Evolutionary conservation across 1,140 invertebrate genomes (phyloP).

Genomic region (Macrotrachela quadricornifera): DNA sequence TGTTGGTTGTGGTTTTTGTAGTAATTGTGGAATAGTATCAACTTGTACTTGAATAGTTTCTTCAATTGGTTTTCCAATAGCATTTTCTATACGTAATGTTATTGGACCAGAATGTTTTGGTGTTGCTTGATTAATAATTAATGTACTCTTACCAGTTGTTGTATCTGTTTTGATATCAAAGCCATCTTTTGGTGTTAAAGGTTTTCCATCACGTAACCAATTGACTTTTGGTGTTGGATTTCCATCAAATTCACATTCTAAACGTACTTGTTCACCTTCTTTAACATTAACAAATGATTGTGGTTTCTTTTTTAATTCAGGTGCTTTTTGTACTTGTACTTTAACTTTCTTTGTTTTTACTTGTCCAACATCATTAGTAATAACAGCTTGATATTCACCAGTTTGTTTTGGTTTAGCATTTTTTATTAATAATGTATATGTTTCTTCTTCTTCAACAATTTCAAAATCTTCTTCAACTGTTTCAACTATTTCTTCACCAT

Average conservation of each 20-base stretch:
- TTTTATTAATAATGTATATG: conserved; percentile 19
- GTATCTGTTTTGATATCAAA: conserved; percentile 14
- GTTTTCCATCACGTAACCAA: conserved; percentile 42
- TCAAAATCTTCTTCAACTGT: conserved; percentile 14
- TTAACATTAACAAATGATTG: not conserved
- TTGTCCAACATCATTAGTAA: not conserved
- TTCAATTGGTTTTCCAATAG: too few species aligned
- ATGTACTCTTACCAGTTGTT: too few species aligned
- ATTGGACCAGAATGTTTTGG: not conserved
- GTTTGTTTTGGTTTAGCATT: conserved; percentile 19
- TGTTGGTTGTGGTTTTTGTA: too few species aligned
- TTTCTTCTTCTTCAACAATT: conserved; percentile 18
- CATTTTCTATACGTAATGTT: not conserved
- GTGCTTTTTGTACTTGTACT: not conserved
- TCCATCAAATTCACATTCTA: not conserved
- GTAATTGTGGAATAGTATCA: too few species aligned
- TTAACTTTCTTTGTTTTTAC: not conserved
- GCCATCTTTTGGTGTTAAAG: conserved; percentile 18
- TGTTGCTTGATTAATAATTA: too few species aligned
- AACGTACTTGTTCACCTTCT: not conserved
- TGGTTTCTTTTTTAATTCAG: not conserved
- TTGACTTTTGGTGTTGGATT: conserved; percentile 36
- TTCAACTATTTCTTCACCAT: conserved; percentile 16
- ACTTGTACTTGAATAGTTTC: too few species aligned
- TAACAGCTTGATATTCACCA: conserved; percentile 17